phyloP scores from a whole-genome alignment of 2,888 invertebrate genomes.

The Liodrosophila aerea region DNA sequence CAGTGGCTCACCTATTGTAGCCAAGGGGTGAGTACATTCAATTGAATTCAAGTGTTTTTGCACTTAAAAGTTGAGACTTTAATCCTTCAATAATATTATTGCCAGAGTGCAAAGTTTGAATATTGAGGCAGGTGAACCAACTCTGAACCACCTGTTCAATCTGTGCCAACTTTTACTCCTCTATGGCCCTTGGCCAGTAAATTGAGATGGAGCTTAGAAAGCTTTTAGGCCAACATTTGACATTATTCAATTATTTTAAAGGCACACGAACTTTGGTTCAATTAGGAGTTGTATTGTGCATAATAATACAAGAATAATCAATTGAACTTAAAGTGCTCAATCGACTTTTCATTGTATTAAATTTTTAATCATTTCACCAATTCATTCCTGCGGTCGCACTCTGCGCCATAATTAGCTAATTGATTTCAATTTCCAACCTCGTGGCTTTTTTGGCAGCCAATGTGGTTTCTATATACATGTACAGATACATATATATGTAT shows the following conservation, averaged over 20 bases:
- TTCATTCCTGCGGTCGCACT: conserved; percentile 43
- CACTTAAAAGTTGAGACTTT: conserved; percentile 76
- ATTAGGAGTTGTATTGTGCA: background rate
- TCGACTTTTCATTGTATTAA: background rate
- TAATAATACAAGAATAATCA: no score
- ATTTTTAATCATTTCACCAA: conserved; percentile 12
- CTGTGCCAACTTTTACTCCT: background rate
- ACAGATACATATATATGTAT: background rate
- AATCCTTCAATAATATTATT: conserved; percentile 78
- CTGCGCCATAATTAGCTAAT: conserved; percentile 71
- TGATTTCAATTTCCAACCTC: conserved; percentile 60
- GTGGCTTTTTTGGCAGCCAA: conserved; percentile 47
- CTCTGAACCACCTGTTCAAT: conserved; percentile 2
- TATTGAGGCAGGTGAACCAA: conserved; percentile 20
- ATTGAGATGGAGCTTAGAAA: conserved; percentile 30
- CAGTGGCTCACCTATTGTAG: conserved; percentile 4
- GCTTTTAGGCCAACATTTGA: conserved; percentile 41
- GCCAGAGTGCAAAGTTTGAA: conserved; percentile 68
- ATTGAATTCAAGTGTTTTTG: conserved; percentile 75
- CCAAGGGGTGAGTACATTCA: conserved; percentile 18
- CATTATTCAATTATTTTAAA: conserved; percentile 40
- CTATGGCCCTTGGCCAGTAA: conserved; percentile 35
- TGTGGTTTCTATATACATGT: conserved; percentile 32
- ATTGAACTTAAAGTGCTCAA: no score
- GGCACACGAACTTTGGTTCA: background rate